Percentiles rank a stretch among this genome's conserved stretches.
Evolutionary conservation across 2,113 vertebrate genomes (phyloP).

Genomic region (Poicephalus gulielmi): DNA sequence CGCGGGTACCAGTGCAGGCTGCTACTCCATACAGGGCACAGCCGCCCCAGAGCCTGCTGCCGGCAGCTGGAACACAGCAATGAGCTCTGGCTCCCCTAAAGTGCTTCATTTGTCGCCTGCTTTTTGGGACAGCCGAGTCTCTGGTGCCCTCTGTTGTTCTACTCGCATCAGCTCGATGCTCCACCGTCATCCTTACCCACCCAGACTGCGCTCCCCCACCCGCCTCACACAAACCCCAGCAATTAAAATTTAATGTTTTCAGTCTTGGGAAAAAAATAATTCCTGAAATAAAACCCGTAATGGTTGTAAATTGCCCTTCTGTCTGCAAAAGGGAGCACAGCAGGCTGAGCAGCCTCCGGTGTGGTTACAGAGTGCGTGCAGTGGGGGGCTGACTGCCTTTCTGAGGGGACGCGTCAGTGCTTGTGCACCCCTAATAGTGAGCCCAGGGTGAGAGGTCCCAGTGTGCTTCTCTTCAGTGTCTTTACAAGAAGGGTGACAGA

Average conservation of each 20-base stretch:
- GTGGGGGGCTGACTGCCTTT: not conserved
- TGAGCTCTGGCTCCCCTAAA: not conserved
- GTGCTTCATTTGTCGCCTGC: not conserved
- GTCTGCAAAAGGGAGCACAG: not conserved
- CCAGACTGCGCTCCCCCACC: accelerated
- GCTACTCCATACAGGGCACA: not conserved
- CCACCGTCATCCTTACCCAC: not conserved
- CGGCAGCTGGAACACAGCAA: not conserved
- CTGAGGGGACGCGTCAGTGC: accelerated
- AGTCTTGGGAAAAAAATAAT: not conserved
- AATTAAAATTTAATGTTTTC: slow-evolving; percentile 19
- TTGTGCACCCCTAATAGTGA: accelerated
- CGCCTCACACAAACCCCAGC: not conserved
- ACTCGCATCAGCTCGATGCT: accelerated
- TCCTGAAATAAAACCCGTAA: not conserved
- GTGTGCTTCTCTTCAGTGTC: not conserved
- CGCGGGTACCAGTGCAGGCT: accelerated
- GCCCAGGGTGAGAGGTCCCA: not conserved
- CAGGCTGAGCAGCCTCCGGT: not conserved
- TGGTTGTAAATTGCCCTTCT: not conserved
- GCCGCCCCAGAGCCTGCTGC: not conserved
- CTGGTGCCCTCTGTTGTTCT: slow-evolving; percentile 50
- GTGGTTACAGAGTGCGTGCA: accelerated
- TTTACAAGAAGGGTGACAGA: not conserved
- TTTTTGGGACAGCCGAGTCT: not conserved